Evolutionary conservation across 2,113 vertebrate species (phyloP), one percentile per base, ranked within the genome.

Genomic region (Pipa parva): DNA sequence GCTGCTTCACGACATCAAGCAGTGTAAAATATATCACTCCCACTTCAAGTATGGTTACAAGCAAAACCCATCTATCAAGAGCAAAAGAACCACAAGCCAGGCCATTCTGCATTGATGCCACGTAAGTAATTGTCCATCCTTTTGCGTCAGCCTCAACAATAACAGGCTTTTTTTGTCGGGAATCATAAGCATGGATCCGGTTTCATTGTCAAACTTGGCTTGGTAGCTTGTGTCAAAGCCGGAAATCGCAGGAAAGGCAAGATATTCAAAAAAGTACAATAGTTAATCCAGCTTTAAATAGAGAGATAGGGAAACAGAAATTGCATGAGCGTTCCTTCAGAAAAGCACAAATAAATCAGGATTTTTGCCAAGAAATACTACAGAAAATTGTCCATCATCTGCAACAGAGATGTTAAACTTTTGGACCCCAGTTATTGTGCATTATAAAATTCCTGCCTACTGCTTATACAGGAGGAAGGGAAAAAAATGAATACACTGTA

Each of bases 201-300:
- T 28, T 59, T 60, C 57, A 52, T 69, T 69, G 57, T 69, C 57
- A 69, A 68, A 68, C 46, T 59, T 68, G 64, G 64, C 64, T 68
- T 45, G 48, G 64, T 49, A 20, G 55, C 27, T 27, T 31, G 54
- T 29, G 54, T 58, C 27, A 67, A 58, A 59, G 56, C 55, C 64
- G 55, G 64, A 59, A 68, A 28, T 59, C 45, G 27, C 24, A 65
- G 51, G 59, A 65, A 57, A 59, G 46, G 64, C 39, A 46, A 59
- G 64, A 67, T 67, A 59, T 68, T 68, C 39, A 59, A 68, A n/a
- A n/a, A n/a, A 68, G 56, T 68, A 67, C 64, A 68, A 68, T 68
- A 68, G 64, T 59, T 67, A 68, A 68, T 68, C 54, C 64, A 68
- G 55, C 21, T 68, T 68, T 68, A 59, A 59, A 68, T 59, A 68